Evolutionary conservation across 2,797 vertebrate genomes (phyloP).

Genomic region (Tympanoctomys barrerae): DNA sequence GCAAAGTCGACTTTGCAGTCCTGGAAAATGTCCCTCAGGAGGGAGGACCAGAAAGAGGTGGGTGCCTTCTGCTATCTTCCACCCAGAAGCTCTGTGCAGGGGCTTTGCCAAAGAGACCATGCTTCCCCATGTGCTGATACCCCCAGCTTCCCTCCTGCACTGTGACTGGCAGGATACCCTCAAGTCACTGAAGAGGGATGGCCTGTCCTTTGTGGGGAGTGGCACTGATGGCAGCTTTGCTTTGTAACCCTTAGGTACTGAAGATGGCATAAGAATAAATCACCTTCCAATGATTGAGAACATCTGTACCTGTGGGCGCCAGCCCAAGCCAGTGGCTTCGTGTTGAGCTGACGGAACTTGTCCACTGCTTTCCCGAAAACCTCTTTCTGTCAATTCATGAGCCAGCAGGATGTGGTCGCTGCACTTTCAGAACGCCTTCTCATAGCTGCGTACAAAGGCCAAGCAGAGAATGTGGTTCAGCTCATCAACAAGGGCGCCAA

Average conservation of each 20-base stretch:
- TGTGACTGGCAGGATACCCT: not conserved
- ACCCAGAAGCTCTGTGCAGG: not conserved
- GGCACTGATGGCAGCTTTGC: slow-evolving; percentile 84
- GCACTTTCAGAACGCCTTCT: slow-evolving; percentile 98
- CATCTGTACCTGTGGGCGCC: slow-evolving; percentile 71
- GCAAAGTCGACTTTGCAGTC: not conserved
- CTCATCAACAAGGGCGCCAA: slow-evolving; percentile 99
- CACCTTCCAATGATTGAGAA: slow-evolving; percentile 71
- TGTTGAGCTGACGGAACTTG: slow-evolving; percentile 85
- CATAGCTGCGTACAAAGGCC: slow-evolving; percentile 98
- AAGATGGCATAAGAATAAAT: slow-evolving; percentile 89
- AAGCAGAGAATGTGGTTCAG: slow-evolving; percentile 98
- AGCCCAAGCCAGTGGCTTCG: slow-evolving; percentile 75
- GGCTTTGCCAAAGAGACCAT: not conserved
- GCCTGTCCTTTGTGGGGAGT: not conserved
- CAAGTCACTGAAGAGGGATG: not conserved
- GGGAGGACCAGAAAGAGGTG: not conserved
- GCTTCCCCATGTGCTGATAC: not conserved
- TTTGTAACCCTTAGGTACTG: slow-evolving; percentile 86
- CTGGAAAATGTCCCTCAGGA: not conserved
- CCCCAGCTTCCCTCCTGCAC: not conserved
- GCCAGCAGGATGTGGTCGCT: slow-evolving; percentile 97
- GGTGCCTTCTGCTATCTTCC: not conserved
- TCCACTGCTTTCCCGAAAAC: slow-evolving; percentile 81
- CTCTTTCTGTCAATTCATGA: slow-evolving; percentile 95